Conservation (phyloP, 2,888 invertebrate species). For the Hedya salicella region DNA sequence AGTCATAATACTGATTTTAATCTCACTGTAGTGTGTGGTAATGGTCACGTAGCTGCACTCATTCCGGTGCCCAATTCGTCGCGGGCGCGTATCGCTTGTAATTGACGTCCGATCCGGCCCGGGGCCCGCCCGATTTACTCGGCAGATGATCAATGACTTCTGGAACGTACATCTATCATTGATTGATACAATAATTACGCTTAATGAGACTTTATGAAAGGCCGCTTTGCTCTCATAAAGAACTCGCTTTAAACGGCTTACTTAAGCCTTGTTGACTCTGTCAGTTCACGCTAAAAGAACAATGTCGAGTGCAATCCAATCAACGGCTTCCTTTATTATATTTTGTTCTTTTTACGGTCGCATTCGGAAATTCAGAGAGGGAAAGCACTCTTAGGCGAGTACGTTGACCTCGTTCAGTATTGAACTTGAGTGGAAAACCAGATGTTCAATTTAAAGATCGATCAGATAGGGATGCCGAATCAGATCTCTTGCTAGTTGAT, state of each 20-base stretch:
- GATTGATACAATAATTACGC: conserved; percentile 65
- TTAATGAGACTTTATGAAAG: conserved; percentile 69
- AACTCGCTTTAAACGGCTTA: conserved; percentile 53
- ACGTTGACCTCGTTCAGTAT: conserved; percentile 59
- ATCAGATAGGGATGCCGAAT: conserved; percentile 25
- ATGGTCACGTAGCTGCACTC: conserved; percentile 57
- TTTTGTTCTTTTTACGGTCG: conserved; percentile 65
- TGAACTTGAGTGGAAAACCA: conserved; percentile 40
- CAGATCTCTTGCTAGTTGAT: conserved; percentile 20
- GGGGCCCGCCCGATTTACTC: conserved; percentile 46
- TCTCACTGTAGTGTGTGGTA: conserved; percentile 41
- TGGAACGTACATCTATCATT: conserved; percentile 36
- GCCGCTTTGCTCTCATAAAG: conserved; percentile 67
- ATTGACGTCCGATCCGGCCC: conserved; percentile 65
- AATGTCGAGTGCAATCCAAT: conserved; percentile 61
- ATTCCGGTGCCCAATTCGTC: conserved; percentile 68
- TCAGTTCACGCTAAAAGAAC: conserved; percentile 49
- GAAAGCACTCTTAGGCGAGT: conserved; percentile 64
- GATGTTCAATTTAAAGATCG: conserved; percentile 37
- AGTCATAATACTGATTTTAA: conserved; percentile 4
- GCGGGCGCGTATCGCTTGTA: conserved; percentile 62
- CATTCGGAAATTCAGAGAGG: conserved; percentile 63
- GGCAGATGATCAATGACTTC: conserved; percentile 60
- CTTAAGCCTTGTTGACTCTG: conserved; percentile 60
- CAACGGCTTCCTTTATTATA: conserved; percentile 59